Conservation (phyloP, 2,797 vertebrate genomes). For the Esox masquinongy region DNA sequence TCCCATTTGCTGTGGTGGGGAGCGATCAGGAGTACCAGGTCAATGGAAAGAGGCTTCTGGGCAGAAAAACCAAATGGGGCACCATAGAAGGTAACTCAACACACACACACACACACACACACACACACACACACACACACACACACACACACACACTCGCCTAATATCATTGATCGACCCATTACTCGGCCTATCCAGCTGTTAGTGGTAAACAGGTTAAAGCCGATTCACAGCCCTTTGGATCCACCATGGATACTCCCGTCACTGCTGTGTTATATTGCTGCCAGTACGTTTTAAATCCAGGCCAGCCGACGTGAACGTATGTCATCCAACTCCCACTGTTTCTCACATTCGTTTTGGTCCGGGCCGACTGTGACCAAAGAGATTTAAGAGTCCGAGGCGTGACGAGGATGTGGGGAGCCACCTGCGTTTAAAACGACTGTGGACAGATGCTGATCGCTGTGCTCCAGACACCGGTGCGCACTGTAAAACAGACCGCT, state of each 20-base stretch:
- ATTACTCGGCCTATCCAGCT: background rate
- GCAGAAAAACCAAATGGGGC: constrained; percentile 88
- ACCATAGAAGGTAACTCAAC: constrained; percentile 83
- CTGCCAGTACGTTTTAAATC: constrained; percentile 21
- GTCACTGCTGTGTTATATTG: background rate
- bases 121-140: background rate
- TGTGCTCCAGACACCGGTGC: too few relatives aligned
- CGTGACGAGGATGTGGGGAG: constrained; percentile 51
- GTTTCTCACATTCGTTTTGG: constrained; percentile 37
- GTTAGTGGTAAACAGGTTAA: background rate
- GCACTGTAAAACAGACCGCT: too few relatives aligned
- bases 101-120: constrained; percentile 11
- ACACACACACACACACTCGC: constrained; percentile 26
- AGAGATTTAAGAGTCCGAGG: constrained; percentile 32
- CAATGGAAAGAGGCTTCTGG: constrained; percentile 85
- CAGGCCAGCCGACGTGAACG: background rate
- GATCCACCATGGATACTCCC: background rate
- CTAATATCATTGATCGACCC: background rate
- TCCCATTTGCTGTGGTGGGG: constrained; percentile 87
- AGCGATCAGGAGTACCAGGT: constrained; percentile 89
- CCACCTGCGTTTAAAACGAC: constrained; percentile 28
- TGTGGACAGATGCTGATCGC: background rate
- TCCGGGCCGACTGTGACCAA: constrained; percentile 29
- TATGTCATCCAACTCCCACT: constrained; percentile 5
- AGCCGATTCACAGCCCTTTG: background rate